Percentiles rank a stretch among this genome's conserved stretches.
These are phyloP conservation scores for Macrotus californicus DNA, from an alignment of 2,113 vertebrate species.

Conservation along the genomic window DNA sequence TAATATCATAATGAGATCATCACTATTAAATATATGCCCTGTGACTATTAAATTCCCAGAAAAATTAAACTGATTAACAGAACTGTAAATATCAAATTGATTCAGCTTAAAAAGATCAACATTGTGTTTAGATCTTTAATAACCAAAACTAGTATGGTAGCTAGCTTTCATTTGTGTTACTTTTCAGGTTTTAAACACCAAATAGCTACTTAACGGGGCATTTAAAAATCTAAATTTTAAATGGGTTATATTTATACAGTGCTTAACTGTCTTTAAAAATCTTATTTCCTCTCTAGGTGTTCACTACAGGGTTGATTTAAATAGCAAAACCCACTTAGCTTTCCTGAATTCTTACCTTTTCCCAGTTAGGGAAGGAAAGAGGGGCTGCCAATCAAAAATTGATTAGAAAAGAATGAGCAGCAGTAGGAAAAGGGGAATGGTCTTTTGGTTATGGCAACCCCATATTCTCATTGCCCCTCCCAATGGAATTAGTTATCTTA, in stretches of 20 bases:
- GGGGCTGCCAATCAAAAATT: not conserved
- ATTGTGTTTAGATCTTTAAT: not conserved
- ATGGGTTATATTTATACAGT: not conserved
- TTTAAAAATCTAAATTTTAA: slow-evolving; percentile 29
- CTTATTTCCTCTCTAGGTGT: not conserved
- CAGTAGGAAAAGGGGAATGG: not conserved
- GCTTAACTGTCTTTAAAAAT: not conserved
- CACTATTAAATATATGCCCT: not conserved
- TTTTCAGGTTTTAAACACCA: slow-evolving; percentile 1
- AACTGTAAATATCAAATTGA: not conserved
- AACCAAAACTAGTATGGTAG: not conserved
- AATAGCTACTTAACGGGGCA: not conserved
- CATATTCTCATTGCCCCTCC: not conserved
- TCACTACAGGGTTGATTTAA: not conserved
- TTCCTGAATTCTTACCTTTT: not conserved
- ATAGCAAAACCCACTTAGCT: not conserved
- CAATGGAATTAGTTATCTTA: not conserved
- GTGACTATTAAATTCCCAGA: slow-evolving; percentile 9
- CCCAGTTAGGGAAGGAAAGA: not conserved
- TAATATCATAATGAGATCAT: not conserved
- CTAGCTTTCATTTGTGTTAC: not conserved
- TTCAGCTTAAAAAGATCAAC: slow-evolving; percentile 30
- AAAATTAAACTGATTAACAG: slow-evolving; percentile 1
- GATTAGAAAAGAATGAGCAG: not conserved
- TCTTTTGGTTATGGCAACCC: not conserved